Evolutionary conservation across 2,797 vertebrate genomes (phyloP), one percentile per base, ranked within the genome.

Genomic region (Chiroxiphia lanceolata): DNA sequence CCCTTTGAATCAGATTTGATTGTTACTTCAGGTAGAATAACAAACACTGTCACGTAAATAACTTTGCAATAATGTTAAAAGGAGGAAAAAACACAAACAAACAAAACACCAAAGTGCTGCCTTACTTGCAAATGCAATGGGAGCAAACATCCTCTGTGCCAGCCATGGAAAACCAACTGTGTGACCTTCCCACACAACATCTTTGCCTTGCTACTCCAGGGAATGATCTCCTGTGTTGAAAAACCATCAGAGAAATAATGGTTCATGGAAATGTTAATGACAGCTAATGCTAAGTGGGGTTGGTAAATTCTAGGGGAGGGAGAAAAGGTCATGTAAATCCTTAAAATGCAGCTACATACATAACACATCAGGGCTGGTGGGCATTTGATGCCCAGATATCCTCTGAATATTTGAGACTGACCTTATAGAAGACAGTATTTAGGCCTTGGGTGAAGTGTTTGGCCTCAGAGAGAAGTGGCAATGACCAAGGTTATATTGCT

Each of bases 11-110:
- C 97, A 94, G 89, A 92, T 96, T 96, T 97, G 96, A 97, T 96
- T 97, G 95, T 94, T 95, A 96, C 95, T 97, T 97, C 96, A 96
- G 95, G 96, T 97, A 97, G 94, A 97, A 97, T 96, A 96, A 95
- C 96, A 94, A 92, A 94, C 77, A 70, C 87, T 92, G 96, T 96
- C 95, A 95, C 68, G 40, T 86, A 95, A 96, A 96, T 92, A 95
- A 92, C 95, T 96, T 95, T 90, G 89, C 92, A 95, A 64, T 92
- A 93, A 92, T 71, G 86, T 84, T 97, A 90, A 94, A 94, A 94
- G 81, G 84, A 83, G 68, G 80, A 29, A 63, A 76, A 90, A 75
- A 1, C 51, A 3, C 38, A 91, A 83, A n/a, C 51, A 89, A 89
- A 91, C 71, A 75, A 71, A 91, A 81, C 96, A 81, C 91, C 77